phyloP scores from a whole-genome alignment of 53 echinoderm and acorn worm genomes.

The Holothuria scabra region DNA sequence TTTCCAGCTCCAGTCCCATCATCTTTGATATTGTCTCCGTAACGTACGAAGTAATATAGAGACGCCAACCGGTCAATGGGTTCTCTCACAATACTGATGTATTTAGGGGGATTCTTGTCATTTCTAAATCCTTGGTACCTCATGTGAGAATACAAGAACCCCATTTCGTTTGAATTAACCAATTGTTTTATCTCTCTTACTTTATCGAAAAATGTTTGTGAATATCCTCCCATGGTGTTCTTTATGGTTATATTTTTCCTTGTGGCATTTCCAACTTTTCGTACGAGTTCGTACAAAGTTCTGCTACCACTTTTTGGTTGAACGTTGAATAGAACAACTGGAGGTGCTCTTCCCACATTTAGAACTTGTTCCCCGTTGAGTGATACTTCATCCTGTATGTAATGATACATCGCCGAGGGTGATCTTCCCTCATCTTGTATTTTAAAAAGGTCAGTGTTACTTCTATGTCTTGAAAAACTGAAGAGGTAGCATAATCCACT shows the following conservation, averaged over 20 bases:
- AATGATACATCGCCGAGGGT: too few species aligned
- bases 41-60: conserved; percentile 38
- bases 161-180: neutral
- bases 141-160: conserved; percentile 39
- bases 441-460: too few species aligned
- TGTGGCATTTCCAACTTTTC: neutral
- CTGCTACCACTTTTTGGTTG: conserved; percentile 36
- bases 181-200: neutral
- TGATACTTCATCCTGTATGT: too few species aligned
- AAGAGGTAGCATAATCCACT: too few species aligned
- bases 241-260: neutral
- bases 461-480: too few species aligned
- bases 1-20: neutral
- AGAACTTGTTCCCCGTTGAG: too few species aligned
- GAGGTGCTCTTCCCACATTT: too few species aligned
- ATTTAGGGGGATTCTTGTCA: conserved; percentile 16
- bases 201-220: neutral
- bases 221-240: conserved; percentile 29
- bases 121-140: neutral
- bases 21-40: conserved; percentile 15
- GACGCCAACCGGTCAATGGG: conserved; percentile 40
- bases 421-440: too few species aligned
- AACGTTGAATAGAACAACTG: conserved; percentile 18
- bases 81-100: conserved; percentile 42
- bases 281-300: conserved; percentile 14